Base-by-base conservation (phyloP, 2,888 invertebrate genomes). In the Orchesellides sinensis region DNA sequence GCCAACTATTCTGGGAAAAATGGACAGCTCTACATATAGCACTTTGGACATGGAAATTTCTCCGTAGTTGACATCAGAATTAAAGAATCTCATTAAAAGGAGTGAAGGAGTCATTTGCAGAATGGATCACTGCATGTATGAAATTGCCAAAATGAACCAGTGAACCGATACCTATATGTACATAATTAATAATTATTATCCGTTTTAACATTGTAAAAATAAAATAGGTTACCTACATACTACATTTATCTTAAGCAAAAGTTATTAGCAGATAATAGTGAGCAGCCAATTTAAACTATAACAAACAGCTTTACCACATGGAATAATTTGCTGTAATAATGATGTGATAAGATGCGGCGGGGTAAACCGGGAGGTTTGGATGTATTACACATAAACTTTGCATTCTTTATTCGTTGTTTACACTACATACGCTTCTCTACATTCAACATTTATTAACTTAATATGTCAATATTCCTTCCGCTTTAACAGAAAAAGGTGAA, bases 1-100 rank as follows among this genome's bases (percentile, higher is more conserved):
- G 89, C 94, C 94, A 0, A 94, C 93, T 21, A 91, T 93, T 89
- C 89, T 93, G 12, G 86, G 86, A 12, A 88, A 88, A 78, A 69
- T 88, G 59, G 88, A 88, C 32, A 69, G 85, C 45, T 81, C 80
- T 19, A 73, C 73, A 3, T 84, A 78, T 17, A 49, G 80, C 25
- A 80, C 72, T 14, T 52, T 77, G 23, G 83, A 81, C n/a, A 77
- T 83, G 73, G 85, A 83, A 69, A 83, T 82, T 52, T 83, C 69
- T 27, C 82, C 80, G 14, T 78, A 32, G 10, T n/a, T n/a, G n/a
- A n/a, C n/a, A n/a, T n/a, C n/a, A n/a, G n/a, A n/a, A n/a, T n/a
- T n/a, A n/a, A n/a, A n/a, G n/a, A n/a, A n/a, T n/a, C n/a, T n/a
- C n/a, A n/a, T n/a, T n/a, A n/a, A n/a, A n/a, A n/a, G n/a, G n/a